Percentiles rank a stretch among this genome's conserved stretches.
These are phyloP conservation scores for Tethya wilhelma DNA, from an alignment of 37 sponge, comb jelly and placozoan genomes.

Conservation along the genomic window DNA sequence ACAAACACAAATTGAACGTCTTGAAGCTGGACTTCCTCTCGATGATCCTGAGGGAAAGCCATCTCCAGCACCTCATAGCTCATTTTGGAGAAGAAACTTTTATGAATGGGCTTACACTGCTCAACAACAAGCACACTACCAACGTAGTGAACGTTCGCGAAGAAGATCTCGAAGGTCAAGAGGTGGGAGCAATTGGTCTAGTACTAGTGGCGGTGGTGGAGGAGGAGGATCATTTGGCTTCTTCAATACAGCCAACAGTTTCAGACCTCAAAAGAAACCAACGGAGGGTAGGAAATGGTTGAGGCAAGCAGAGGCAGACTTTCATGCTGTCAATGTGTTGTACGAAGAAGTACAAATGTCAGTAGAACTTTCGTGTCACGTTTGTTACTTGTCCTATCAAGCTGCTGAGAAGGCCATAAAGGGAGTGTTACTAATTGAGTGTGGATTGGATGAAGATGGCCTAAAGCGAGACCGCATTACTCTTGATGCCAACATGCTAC, in stretches of 20 bases:
- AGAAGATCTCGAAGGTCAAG: not conserved
- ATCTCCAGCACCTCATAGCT: not conserved
- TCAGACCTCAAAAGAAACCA: constrained; percentile 31
- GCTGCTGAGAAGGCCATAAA: too few species aligned
- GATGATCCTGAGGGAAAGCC: constrained; percentile 25
- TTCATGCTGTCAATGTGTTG: constrained; percentile 2
- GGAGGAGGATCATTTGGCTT: not conserved
- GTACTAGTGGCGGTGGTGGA: too few species aligned
- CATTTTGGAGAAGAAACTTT: too few species aligned
- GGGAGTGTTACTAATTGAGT: too few species aligned
- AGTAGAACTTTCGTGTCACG: too few species aligned
- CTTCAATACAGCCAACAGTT: not conserved
- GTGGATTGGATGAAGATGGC: too few species aligned
- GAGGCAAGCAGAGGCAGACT: constrained; percentile 37
- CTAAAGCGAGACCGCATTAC: too few species aligned
- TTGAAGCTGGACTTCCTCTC: constrained; percentile 6
- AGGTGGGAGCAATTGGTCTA: too few species aligned
- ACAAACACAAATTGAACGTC: constrained; percentile 8
- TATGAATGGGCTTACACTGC: constrained; percentile 1
- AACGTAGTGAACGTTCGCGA: not conserved
- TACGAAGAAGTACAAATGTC: too few species aligned
- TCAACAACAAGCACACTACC: not conserved
- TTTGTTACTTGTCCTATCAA: too few species aligned
- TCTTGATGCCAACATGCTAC: too few species aligned
- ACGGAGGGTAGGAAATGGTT: constrained; percentile 44